Evolutionary conservation across 2,113 vertebrate genomes (phyloP).

Genomic region (Syngnathus scovelli): DNA sequence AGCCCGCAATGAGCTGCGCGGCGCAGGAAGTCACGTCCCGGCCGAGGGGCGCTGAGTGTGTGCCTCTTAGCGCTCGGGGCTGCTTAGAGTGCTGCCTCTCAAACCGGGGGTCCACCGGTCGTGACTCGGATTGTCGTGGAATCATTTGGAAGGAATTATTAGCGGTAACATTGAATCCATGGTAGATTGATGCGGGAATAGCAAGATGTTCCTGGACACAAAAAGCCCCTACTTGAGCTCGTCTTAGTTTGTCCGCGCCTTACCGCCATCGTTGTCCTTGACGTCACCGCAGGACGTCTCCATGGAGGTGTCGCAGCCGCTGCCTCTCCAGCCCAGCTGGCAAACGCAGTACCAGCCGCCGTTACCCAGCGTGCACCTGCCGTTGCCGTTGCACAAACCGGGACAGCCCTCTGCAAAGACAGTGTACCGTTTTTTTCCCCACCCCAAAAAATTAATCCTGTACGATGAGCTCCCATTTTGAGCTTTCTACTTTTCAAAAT

Average conservation of each 20-base stretch:
- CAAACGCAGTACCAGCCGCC: conserved; percentile 97
- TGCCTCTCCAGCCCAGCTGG: conserved; percentile 96
- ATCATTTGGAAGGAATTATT: background rate
- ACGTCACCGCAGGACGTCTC: conserved; percentile 91
- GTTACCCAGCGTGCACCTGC: conserved; percentile 94
- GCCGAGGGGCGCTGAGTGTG: conserved; percentile 33
- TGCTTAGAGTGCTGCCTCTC: conserved; percentile 46
- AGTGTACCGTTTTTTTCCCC: too few relatives aligned
- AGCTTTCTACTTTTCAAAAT: background rate
- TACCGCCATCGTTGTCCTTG: conserved; percentile 99
- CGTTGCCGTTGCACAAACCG: conserved; percentile 93
- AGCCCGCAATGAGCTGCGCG: conserved; percentile 42
- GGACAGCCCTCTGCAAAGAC: conserved; percentile 88
- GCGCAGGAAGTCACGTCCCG: conserved; percentile 52
- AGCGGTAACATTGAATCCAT: background rate
- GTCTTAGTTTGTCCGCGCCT: background rate
- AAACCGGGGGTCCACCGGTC: conserved; percentile 24
- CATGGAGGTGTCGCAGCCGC: conserved; percentile 95
- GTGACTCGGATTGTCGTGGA: background rate
- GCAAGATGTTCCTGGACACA: too few relatives aligned
- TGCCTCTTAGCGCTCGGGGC: conserved; percentile 50
- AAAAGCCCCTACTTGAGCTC: too few relatives aligned
- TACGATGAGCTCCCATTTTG: too few relatives aligned
- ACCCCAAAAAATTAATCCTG: too few relatives aligned
- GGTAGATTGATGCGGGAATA: too few relatives aligned